Conservation (phyloP, 1,140 invertebrate genomes). For the Hylaeus volcanicus region DNA sequence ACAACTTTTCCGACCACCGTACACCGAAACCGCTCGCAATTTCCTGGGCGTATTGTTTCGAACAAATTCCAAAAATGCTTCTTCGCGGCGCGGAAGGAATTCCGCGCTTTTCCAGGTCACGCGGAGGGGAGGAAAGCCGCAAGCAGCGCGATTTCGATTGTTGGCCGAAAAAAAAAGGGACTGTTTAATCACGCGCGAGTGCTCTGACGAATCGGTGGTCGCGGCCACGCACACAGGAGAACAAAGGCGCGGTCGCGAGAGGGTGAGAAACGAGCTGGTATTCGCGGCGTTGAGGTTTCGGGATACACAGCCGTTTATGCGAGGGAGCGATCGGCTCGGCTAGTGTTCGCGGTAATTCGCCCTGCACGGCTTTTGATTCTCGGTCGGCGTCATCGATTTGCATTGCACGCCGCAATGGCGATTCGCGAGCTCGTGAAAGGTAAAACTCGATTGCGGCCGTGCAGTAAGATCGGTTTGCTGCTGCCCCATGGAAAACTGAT, state of each 20-base stretch:
- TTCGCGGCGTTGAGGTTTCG: slow-evolving; percentile 49
- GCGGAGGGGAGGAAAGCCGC: not conserved
- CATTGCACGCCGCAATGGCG: slow-evolving; percentile 11
- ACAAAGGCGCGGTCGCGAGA: not conserved
- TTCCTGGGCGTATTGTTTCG: no score
- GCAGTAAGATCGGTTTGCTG: not conserved
- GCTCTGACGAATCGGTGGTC: not conserved
- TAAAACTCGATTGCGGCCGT: not conserved
- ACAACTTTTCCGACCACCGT: no score
- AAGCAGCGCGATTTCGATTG: slow-evolving; percentile 30
- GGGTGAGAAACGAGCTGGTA: slow-evolving; percentile 13
- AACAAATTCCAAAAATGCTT: no score
- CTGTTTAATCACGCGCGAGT: slow-evolving; percentile 11
- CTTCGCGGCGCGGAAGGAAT: no score
- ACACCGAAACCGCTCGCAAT: no score
- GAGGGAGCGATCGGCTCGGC: slow-evolving; percentile 29
- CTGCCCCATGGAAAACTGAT: not conserved
- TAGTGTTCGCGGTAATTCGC: slow-evolving; percentile 50
- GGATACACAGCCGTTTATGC: slow-evolving; percentile 49
- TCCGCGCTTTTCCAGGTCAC: not conserved
- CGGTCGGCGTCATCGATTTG: slow-evolving; percentile 37
- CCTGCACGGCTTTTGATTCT: slow-evolving; percentile 35
- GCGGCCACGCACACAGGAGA: not conserved
- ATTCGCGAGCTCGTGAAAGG: not conserved
- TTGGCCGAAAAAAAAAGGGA: slow-evolving; percentile 29